phyloP scores from a whole-genome alignment of 2,113 vertebrate genomes.

The Eublepharis macularius region DNA sequence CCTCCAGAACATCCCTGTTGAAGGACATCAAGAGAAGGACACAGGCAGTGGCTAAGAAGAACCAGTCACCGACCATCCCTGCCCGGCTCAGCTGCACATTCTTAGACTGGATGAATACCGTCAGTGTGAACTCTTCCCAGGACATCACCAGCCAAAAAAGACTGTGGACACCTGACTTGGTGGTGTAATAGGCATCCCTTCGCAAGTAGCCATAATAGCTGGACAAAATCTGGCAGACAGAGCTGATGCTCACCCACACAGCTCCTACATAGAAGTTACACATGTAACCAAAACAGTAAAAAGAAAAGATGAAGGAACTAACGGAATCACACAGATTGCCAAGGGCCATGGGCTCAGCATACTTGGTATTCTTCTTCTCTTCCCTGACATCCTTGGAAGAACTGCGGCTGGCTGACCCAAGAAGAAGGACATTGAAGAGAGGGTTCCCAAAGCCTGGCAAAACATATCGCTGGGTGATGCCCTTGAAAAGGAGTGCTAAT shows the following conservation, averaged over 20 bases:
- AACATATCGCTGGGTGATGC: slow-evolving; percentile 81
- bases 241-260: slow-evolving; percentile 83
- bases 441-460: slow-evolving; percentile 88
- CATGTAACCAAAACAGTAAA: slow-evolving; percentile 85
- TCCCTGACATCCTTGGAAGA: slow-evolving; percentile 76
- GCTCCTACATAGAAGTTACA: slow-evolving; percentile 77
- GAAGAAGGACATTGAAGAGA: slow-evolving; percentile 86
- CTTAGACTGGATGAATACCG: slow-evolving; percentile 39
- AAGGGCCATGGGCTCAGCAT: slow-evolving; percentile 88
- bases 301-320: slow-evolving; percentile 82
- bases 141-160: slow-evolving; percentile 85
- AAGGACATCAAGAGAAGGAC: slow-evolving; percentile 77
- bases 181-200: slow-evolving; percentile 82
- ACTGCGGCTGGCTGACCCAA: slow-evolving; percentile 77
- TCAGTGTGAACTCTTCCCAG: slow-evolving; percentile 85
- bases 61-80: slow-evolving; percentile 84
- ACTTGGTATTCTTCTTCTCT: slow-evolving; percentile 91
- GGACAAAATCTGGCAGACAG: slow-evolving; percentile 80
- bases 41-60: slow-evolving; percentile 80
- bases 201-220: slow-evolving; percentile 86
- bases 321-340: slow-evolving; percentile 84
- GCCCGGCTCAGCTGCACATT: slow-evolving; percentile 56
- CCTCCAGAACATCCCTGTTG: slow-evolving; percentile 82
- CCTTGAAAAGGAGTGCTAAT: slow-evolving; percentile 81
- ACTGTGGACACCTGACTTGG: slow-evolving; percentile 84